phyloP scores from a whole-genome alignment of 2,113 vertebrate genomes.

The Sceloporus undulatus region DNA sequence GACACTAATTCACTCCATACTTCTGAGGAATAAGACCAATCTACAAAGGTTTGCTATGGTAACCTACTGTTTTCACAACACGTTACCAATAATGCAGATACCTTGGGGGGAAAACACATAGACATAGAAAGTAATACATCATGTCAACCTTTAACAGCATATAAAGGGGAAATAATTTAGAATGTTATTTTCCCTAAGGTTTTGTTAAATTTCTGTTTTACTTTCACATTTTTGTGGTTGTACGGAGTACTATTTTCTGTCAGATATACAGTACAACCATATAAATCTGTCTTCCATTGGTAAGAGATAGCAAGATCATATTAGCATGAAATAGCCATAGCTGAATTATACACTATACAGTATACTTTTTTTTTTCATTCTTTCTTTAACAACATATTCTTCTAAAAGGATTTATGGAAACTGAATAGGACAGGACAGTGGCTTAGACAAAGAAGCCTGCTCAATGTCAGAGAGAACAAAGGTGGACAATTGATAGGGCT shows the following conservation, averaged over 20 bases:
- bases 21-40: neutral
- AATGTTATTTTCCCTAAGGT: slow-evolving; percentile 24
- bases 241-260: slow-evolving; percentile 1
- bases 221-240: slow-evolving; percentile 42
- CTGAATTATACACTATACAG: neutral
- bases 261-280: neutral
- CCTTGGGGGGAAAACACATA: slow-evolving; percentile 28
- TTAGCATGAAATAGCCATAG: neutral
- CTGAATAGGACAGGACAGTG: too few relatives aligned
- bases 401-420: neutral
- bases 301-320: neutral
- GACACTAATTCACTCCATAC: too few relatives aligned
- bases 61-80: slow-evolving; percentile 26
- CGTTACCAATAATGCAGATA: slow-evolving; percentile 41
- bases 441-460: too few relatives aligned
- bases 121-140: slow-evolving; percentile 31
- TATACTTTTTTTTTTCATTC: neutral
- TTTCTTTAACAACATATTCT: neutral
- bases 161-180: slow-evolving; percentile 39
- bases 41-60: slow-evolving; percentile 40
- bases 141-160: slow-evolving; percentile 40
- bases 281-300: neutral
- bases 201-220: slow-evolving; percentile 36
- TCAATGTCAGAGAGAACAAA: too few relatives aligned
- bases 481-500: too few relatives aligned